Evolutionary conservation across 2,888 invertebrate species (phyloP), one percentile per base, ranked within the genome.

Genomic region (Prenolepis imparis): DNA sequence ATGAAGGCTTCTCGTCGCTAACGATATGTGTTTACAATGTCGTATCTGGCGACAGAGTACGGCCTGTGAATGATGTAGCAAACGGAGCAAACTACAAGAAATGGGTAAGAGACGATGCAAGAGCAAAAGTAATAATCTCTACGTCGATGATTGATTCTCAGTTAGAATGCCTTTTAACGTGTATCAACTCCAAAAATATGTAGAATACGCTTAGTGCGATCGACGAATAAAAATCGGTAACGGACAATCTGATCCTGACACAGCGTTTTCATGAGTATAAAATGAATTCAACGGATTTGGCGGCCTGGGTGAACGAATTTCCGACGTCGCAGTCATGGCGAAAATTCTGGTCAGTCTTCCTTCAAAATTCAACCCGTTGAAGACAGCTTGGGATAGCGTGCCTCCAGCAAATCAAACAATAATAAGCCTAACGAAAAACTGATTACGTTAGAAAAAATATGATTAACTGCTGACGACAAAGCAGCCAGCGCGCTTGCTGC

Each of bases 331-430:
- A 1, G 83, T n/a, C n/a, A n/a, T n/a, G n/a, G 88, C 90, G 0
- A 90, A 90, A 70, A 86, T 90, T 32, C 36, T 91, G 6, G 90
- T 84, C 9, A 86, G 87, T 44, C 41, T 90, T n/a, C 84, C 89
- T 6, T 32, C 87, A 9, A 89, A 82, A 44, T 90, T 82, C 67
- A 85, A 82, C 52, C 57, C 83, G 0, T 41, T 91, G 0, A 80
- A 81, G 5, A 89, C 85, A 12, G 90, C 87, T 44, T 85, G 1
- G 81, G 12, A 48, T 12, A 48, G 48, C 15, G 48, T 0, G 36
- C 84, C 8, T 18, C 15, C 48, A 4, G 15, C 15, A 48, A 48
- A 48, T 12, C 89, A 90, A 63, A 90, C 88, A 0, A 11, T 89
- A 3, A 73, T 86, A 11, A 81, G 84, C 21, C 82, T 89, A 9